Base-by-base conservation (phyloP, 2,113 vertebrate species). In the Pelusios castaneus region DNA sequence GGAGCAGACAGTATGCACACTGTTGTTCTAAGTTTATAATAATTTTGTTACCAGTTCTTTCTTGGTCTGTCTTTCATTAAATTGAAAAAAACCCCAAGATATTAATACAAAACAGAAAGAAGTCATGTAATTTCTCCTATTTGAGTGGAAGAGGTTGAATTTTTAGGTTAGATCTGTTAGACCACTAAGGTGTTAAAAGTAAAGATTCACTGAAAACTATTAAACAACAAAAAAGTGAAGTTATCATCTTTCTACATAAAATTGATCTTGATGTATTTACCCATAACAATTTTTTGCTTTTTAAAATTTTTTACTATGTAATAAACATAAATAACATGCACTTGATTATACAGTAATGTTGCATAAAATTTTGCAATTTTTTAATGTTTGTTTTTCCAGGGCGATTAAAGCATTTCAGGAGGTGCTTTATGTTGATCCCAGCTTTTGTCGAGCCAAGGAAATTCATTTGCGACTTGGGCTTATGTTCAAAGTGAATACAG, bases 321-420 rank as follows among this genome's bases (percentile, higher is more conserved):
- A 27, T 41, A 29, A 54, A 13, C 85, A 78, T 84, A 81, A 12
- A 70, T 70, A 70, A 70, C 19, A 10, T 38, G 63, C 49, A 58
- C 2, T 47, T 14, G 12, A 56, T 89, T 85, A n/a, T 82, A 34
- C 79, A 91, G 34, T 63, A 77, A 78, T 77, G 75, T 14, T 94
- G 87, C 6, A 43, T 38, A 60, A 70, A 87, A 90, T 91, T 82
- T 5, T 89, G 45, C 63, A 56, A 49, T 27, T 91, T 52, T 93
- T 24, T 45, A 38, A 94, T 94, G 29, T 98, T 10, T 94, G 97
- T 97, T 97, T 96, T 97, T 96, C 55, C 98, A 99, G 99, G 99
- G 99, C 99, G 97, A 99, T 99, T 98, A 99, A 99, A 98, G 99
- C 99, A 96, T 99, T 99, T 98, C 99, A 99, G 97, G 99, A 99